Evolutionary conservation across 2,888 invertebrate genomes (phyloP), one percentile per base, ranked within the genome.

Genomic region (Rosalia funebris): DNA sequence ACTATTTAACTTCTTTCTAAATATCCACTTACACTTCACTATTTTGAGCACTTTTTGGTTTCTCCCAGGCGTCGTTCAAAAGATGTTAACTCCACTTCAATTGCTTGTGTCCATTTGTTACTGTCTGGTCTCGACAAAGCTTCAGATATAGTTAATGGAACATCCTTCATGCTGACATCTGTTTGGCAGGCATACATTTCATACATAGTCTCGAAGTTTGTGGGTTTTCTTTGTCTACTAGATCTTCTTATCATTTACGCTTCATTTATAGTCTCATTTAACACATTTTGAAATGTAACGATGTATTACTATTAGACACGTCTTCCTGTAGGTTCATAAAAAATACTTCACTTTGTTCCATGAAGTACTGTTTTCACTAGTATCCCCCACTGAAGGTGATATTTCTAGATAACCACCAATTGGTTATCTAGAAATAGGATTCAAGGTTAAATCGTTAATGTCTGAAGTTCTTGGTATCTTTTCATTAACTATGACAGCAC

Each of bases 1-100:
- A 63, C 53, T 39, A 48, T 60, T 42, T 5, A 3, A 25, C 25
- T 25, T 25, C 9, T 25, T 25, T 9, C 9, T 25, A n/a, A n/a
- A n/a, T n/a, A n/a, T n/a, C n/a, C n/a, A n/a, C n/a, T n/a, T n/a
- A n/a, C n/a, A n/a, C n/a, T 9, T 25, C 9, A 25, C 25, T 5
- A 3, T 25, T 3, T 9, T 5, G 4, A 25, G 9, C 9, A 25
- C 4, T 25, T 25, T 25, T 25, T 25, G 4, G 4, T 25, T 25
- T 9, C 25, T 25, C 25, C 25, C 25, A 25, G 9, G 25, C 25
- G 3, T 25, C 25, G 9, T 25, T 25, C 25, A 25, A 25, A 25
- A 9, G 25, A 3, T 3, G 3, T 3, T 12, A 66, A 16, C 14
- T 17, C 45, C 25, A 5, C 25, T 25, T 3, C 25, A 3, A 25